Conservation (phyloP, 2,113 vertebrate genomes). For the Holacanthus passer region DNA sequence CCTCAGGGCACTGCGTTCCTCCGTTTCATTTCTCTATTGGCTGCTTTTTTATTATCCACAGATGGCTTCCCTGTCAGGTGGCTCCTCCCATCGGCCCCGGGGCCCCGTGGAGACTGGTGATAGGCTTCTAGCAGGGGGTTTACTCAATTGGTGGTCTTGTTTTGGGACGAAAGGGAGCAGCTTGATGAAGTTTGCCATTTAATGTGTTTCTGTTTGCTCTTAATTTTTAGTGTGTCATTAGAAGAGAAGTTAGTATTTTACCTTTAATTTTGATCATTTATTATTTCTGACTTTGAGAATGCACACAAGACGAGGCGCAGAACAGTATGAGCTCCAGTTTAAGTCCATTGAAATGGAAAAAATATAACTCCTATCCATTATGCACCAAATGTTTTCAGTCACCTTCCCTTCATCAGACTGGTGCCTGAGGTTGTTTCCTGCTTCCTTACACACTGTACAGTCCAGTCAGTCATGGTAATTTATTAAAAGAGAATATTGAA, state of each 20-base stretch:
- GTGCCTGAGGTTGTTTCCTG: background rate
- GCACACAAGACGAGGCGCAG: too few species aligned
- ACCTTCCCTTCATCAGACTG: background rate
- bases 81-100: conserved; percentile 13
- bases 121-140: conserved; percentile 2
- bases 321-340: too few species aligned
- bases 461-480: background rate
- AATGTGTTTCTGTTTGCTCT: background rate
- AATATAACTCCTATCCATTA: too few species aligned
- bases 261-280: too few species aligned
- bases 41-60: conserved; percentile 61
- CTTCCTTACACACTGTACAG: background rate
- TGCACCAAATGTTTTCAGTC: background rate
- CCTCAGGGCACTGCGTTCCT: conserved; percentile 59
- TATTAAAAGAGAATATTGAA: background rate
- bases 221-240: background rate
- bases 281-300: too few species aligned
- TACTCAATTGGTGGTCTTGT: background rate
- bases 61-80: conserved; percentile 47
- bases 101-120: conserved; percentile 40
- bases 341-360: too few species aligned
- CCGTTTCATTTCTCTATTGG: conserved; percentile 61
- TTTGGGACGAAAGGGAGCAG: background rate
- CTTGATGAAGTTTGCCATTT: conserved; percentile 13
- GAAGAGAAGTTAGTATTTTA: too few species aligned